Evolutionary conservation across 2,113 vertebrate genomes (phyloP), one percentile per base, ranked within the genome.

Genomic region (Myodes glareolus): DNA sequence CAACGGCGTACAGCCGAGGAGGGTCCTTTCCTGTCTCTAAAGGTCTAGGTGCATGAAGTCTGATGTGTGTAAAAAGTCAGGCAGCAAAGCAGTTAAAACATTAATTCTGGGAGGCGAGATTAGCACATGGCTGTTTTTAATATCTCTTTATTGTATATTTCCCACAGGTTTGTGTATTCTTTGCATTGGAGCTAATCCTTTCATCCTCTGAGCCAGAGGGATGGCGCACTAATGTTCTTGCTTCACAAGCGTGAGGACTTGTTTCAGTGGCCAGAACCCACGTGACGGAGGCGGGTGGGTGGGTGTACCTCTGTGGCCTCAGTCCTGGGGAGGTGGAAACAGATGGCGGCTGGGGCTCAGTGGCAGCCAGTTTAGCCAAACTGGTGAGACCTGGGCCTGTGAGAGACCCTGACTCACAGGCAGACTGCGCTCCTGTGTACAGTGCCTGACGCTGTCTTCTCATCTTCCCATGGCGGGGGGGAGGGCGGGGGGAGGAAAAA

Each of bases 31-130:
- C 93, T 21, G 39, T 47, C 70, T 78, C 70, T 61, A 93, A 91
- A 81, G 39, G 21, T 70, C 58, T 67, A 36, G 65, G 85, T 92
- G 88, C 76, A 45, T 29, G 17, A 68, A 47, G 17, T 25, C 11
- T 52, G 17, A 29, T 14, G 42, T 58, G 36, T 89, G 19, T 88
- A 68, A 42, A 70, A 90, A 91, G 36, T 78, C 85, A 92, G 36
- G 31, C 88, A 72, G 78, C 92, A 82, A 91, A 77, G 68, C 7
- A 90, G 65, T 73, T 92, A 81, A 91, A 89, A 86, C 72, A 55
- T 65, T 65, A 78, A 94, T 86, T 91, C 86, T 85, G 91, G 89
- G 58, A 61, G 50, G 42, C 72, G 65, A 93, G 90, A 68, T 36
- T 88, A 94, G 75, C 81, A 67, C 55, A 7, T 33, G 33, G 29